These are phyloP conservation scores for Astreopora myriophthalma DNA, from an alignment of 64 coral and sea anemone species.

Conservation along the genomic window DNA sequence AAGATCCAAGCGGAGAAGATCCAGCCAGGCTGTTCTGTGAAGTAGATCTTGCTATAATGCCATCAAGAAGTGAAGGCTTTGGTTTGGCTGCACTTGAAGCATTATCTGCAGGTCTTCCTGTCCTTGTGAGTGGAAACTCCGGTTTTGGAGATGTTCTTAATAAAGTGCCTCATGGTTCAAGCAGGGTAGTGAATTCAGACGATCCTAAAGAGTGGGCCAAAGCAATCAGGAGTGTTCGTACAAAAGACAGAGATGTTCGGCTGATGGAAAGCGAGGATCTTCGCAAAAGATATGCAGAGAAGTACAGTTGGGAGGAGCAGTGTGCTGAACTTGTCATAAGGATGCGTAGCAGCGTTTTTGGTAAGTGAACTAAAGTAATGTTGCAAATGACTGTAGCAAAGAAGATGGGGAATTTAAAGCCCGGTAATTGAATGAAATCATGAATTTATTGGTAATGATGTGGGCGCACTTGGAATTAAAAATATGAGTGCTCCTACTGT, in stretches of 20 bases:
- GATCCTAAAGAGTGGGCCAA: background rate
- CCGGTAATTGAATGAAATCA: no score
- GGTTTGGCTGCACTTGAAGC: no score
- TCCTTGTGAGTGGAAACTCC: background rate
- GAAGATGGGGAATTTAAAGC: no score
- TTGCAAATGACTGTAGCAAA: no score
- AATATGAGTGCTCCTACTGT: no score
- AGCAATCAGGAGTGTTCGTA: background rate
- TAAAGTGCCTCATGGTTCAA: background rate
- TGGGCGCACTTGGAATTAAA: no score
- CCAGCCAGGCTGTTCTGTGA: no score
- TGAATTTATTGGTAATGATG: no score
- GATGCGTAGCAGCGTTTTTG: background rate
- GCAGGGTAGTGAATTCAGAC: background rate
- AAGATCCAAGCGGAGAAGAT: no score
- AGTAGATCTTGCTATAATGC: no score
- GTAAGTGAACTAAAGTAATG: background rate
- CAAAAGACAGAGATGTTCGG: background rate
- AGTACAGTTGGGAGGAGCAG: background rate
- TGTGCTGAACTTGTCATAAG: background rate
- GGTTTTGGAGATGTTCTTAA: background rate
- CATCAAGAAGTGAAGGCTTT: no score
- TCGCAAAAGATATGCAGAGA: background rate
- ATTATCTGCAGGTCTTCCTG: slow-evolving; percentile 28
- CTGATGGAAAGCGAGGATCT: background rate